Base-by-base conservation (phyloP, 1,140 invertebrate genomes). In the Pomacea maculata region DNA sequence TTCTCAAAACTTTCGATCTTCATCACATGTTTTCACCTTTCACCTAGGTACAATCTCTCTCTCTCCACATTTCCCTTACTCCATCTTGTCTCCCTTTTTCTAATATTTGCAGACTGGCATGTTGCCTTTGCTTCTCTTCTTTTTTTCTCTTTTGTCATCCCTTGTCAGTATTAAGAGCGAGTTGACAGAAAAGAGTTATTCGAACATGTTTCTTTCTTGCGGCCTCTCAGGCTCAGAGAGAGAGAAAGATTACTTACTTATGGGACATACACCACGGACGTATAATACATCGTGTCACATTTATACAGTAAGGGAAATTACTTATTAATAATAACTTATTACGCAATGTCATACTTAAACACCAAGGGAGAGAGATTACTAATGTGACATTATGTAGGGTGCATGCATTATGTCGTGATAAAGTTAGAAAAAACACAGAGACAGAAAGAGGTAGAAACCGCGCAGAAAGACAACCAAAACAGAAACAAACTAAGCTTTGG, bases 11-110 rank as follows among this genome's bases (percentile, higher is more conserved):
- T 71, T 14, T 71, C 3, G n/a, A 14, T 71, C 19, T 71, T 14
- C 45, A 21, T 0, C 29, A 7, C 10, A 11, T 0, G 12, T 73
- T 14, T 5, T 19, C 45, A 17, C 55, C 72, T 52, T 54, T 73
- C 72, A n/a, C 15, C 55, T 54, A 54, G 17, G 52, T 54, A 54
- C 72, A 54, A 45, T 73, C 72, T 73, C 72, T 73, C 72, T 52
- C 72, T 73, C 72, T 73, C 72, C 55, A 45, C 25, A 29, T 73
- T 54, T 73, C 72, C 55, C 29, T 73, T 15, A 25, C 25, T 25
- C 25, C 25, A 25, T 52, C 25, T 34, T 15, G 52, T 19, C 34
- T 29, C 55, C 72, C 55, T 15, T 73, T 25, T 1, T 73, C 55
- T 73, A 15, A 54, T 73, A 72, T 54, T 34, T 54, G 55, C 29